A percentile compares a stretch with the other conserved stretches of the same genome.
Conservation (phyloP, 2,113 vertebrate species). For the Arothron firmamentum region DNA sequence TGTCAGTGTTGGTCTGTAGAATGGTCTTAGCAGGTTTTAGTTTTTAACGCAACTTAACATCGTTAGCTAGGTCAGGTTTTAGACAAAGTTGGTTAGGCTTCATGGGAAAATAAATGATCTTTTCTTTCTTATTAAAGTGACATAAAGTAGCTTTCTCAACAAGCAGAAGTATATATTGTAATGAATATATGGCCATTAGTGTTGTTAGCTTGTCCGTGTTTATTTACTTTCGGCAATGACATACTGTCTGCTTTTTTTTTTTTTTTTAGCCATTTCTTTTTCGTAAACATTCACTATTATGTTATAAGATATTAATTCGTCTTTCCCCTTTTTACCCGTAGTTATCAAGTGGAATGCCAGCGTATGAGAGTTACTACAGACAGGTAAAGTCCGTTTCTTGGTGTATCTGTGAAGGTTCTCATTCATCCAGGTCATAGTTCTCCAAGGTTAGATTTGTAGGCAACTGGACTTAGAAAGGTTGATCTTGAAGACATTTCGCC, state of each 20-base stretch:
- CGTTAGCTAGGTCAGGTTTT: constrained; percentile 43
- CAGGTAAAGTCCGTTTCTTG: constrained; percentile 73
- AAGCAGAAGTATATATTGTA: no score
- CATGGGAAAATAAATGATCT: no score
- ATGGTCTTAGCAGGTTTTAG: constrained; percentile 3
- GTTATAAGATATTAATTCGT: neutral
- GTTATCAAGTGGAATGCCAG: constrained; percentile 84
- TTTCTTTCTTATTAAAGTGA: no score
- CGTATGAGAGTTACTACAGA: constrained; percentile 90
- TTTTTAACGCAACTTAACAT: constrained; percentile 24
- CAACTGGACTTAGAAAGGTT: no score
- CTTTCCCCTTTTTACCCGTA: constrained; percentile 50
- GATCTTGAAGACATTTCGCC: no score
- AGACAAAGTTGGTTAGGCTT: no score
- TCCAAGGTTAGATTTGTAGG: no score
- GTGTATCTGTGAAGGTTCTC: no score
- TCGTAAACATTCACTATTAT: no score
- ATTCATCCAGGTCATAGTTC: no score
- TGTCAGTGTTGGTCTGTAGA: neutral
- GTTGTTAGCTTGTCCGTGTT: constrained; percentile 12
- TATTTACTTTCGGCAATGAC: neutral
- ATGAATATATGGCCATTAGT: no score
- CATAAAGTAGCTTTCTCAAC: no score
- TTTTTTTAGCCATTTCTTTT: neutral
- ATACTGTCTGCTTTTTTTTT: neutral